A percentile compares a stretch with the other conserved stretches of the same genome.
Evolutionary conservation across 2,888 invertebrate genomes (phyloP).

Genomic region (Helicoverpa assulta): DNA sequence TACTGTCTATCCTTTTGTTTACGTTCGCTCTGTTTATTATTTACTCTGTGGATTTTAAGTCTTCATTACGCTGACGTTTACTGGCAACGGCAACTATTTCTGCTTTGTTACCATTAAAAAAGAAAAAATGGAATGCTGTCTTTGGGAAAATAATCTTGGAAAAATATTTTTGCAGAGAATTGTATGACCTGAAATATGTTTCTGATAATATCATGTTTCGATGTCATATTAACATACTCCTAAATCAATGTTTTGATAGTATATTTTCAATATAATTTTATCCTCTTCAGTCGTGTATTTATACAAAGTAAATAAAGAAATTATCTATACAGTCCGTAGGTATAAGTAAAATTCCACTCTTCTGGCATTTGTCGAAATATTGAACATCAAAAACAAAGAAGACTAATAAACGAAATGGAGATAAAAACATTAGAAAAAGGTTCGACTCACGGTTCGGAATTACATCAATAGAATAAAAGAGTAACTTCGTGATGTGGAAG

Average conservation of each 20-base stretch:
- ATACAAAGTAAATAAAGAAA: no score
- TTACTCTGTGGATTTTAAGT: constrained; percentile 39
- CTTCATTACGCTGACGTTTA: constrained; percentile 19
- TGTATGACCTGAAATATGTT: background rate
- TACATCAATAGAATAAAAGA: background rate
- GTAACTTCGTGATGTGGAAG: background rate
- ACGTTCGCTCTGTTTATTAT: constrained; percentile 36
- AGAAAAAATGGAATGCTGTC: constrained; percentile 15
- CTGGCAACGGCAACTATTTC: constrained; percentile 21
- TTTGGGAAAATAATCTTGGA: constrained; percentile 1
- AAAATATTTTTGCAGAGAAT: background rate
- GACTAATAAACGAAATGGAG: background rate
- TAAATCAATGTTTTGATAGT: no score
- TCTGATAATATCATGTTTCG: background rate
- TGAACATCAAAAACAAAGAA: background rate
- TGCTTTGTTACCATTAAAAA: constrained; percentile 11
- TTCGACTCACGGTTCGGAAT: background rate
- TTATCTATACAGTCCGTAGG: no score
- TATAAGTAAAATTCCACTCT: no score
- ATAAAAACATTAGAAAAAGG: no score
- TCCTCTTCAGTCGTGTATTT: no score
- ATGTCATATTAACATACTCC: no score
- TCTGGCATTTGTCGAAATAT: no score
- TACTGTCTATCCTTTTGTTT: constrained; percentile 8
- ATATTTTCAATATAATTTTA: no score